These are phyloP conservation scores for Syngnathus typhle DNA, from an alignment of 2,113 vertebrate genomes.

Conservation along the genomic window DNA sequence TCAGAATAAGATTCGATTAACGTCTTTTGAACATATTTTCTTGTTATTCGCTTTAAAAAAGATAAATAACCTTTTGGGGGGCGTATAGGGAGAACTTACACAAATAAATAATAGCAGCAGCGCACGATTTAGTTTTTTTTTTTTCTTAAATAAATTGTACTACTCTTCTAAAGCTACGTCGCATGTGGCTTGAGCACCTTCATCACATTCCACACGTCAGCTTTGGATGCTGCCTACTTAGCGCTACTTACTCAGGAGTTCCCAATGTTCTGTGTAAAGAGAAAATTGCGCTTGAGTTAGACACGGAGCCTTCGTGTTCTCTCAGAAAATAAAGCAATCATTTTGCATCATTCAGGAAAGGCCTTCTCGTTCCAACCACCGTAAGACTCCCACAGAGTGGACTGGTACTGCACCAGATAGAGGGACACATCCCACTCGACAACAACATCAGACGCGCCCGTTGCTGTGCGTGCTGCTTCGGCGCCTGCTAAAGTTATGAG, in stretches of 20 bases:
- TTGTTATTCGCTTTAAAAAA: neutral
- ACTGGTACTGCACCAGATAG: constrained; percentile 29
- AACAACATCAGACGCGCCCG: constrained; percentile 64
- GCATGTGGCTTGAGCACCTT: too few relatives aligned
- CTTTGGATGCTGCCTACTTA: neutral
- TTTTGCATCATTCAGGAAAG: constrained; percentile 31
- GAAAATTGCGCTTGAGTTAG: neutral
- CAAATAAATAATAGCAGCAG: neutral
- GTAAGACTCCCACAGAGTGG: constrained; percentile 33
- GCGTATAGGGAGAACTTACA: neutral
- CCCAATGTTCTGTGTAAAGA: constrained; percentile 6
- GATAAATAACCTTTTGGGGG: too few relatives aligned
- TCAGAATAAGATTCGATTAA: neutral
- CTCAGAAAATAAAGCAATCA: constrained; percentile 1
- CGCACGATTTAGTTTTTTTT: neutral
- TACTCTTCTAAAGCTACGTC: too few relatives aligned
- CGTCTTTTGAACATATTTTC: too few relatives aligned
- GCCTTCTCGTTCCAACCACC: constrained; percentile 7
- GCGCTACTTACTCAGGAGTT: too few relatives aligned
- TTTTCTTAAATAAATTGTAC: neutral
- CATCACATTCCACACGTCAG: neutral
- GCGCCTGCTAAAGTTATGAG: constrained; percentile 47
- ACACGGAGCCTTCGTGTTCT: neutral
- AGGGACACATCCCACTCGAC: constrained; percentile 10
- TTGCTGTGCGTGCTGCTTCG: constrained; percentile 69